Conservation (phyloP, 2,888 invertebrate species). For the Chrysina gloriosa region DNA sequence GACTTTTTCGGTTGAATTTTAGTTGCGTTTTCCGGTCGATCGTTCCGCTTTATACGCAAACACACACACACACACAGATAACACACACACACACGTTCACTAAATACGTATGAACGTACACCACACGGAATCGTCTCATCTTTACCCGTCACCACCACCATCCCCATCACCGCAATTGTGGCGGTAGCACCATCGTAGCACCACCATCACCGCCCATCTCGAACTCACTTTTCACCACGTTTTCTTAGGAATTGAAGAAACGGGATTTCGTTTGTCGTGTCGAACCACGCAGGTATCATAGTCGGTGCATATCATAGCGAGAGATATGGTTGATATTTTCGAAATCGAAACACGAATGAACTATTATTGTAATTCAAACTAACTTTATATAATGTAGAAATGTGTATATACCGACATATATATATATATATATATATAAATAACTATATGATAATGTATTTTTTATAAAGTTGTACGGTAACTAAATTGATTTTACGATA, state of each 20-base stretch:
- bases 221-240: too few species aligned
- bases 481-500: slow-evolving; percentile 29
- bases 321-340: slow-evolving; percentile 36
- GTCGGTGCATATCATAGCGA: slow-evolving; percentile 41
- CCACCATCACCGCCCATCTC: too few species aligned
- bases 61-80: too few species aligned
- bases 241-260: slow-evolving; percentile 31
- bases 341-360: neutral
- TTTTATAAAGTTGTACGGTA: slow-evolving; percentile 46
- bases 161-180: too few species aligned
- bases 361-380: slow-evolving; percentile 4
- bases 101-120: too few species aligned
- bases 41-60: too few species aligned
- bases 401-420: too few species aligned
- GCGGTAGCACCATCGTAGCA: too few species aligned
- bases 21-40: too few species aligned
- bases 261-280: slow-evolving; percentile 7
- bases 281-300: slow-evolving; percentile 37
- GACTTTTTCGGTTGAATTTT: neutral
- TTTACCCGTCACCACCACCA: too few species aligned
- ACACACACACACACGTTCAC: too few species aligned
- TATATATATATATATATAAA: slow-evolving; percentile 45
- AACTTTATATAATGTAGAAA: slow-evolving; percentile 42
- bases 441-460: slow-evolving; percentile 43
- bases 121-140: too few species aligned